phyloP scores from a whole-genome alignment of 2,888 invertebrate genomes.

The Ischnus inquisitorius region DNA sequence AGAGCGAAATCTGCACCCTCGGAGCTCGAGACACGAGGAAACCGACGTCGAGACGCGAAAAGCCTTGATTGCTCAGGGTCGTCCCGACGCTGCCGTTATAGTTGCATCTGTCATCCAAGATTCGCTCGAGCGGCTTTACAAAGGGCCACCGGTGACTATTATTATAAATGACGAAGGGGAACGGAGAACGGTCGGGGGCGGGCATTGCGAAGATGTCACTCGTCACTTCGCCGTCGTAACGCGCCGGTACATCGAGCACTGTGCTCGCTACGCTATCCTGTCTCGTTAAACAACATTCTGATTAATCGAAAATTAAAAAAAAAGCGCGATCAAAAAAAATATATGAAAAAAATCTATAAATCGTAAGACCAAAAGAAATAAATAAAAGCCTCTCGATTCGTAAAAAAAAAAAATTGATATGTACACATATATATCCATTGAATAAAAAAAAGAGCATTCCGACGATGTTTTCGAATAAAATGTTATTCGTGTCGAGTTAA shows the following conservation, averaged over 20 bases:
- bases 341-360: background rate
- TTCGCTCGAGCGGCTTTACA: conserved; percentile 32
- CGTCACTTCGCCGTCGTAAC: conserved; percentile 12
- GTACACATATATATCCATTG: no score
- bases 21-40: conserved; percentile 9
- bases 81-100: conserved; percentile 29
- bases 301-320: conserved; percentile 40
- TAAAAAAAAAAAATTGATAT: conserved; percentile 5
- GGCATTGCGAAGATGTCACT: conserved; percentile 15
- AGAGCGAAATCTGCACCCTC: background rate
- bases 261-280: background rate
- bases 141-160: conserved; percentile 48
- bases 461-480: conserved; percentile 58
- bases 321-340: background rate
- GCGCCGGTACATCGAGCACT: conserved; percentile 12
- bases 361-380: background rate
- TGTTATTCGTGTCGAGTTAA: conserved; percentile 65
- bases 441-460: conserved; percentile 30
- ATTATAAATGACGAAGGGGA: conserved; percentile 51
- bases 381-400: background rate
- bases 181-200: background rate
- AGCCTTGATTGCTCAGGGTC: conserved; percentile 56
- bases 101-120: conserved; percentile 58
- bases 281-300: conserved; percentile 5
- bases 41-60: conserved; percentile 51